Evolutionary conservation across 1,140 invertebrate species (phyloP), one percentile per base, ranked within the genome.

Genomic region (Papilio glaucus): DNA sequence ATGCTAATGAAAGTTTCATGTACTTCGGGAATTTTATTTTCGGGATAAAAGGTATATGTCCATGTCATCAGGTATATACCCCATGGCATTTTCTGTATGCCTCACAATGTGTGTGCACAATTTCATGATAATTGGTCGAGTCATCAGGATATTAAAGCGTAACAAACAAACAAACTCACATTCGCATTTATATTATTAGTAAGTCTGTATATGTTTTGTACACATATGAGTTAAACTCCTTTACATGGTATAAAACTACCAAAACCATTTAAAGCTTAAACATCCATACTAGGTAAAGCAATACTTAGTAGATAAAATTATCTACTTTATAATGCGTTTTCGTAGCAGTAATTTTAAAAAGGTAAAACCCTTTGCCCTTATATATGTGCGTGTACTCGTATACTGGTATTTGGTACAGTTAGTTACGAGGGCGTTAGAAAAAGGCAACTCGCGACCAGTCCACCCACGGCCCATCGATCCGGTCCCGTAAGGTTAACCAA

Each of bases 371-470:
- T 65, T 18, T 65, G 15, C 37, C 37, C 62, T 65, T 63, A 39
- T 37, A 62, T 0, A 24, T 7, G 29, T 5, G 18, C 45, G 15
- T 53, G 45, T 18, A 53, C 15, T 53, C 3, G n/a, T 65, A 37
- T 65, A 62, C 45, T 68, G 73, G 60, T 61, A 84, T 85, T 82
- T 77, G 63, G 71, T 84, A 88, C 88, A 89, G 87, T 89, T 89
- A 88, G 72, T 45, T 61, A 85, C 71, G 84, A 74, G 80, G 85
- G 85, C 88, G 87, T 88, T 82, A 85, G 83, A 88, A 87, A 90
- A 90, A 89, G 77, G 63, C 62, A 77, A 73, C 72, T 61, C 72
- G 80, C 63, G 82, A 88, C 88, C 79, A 75, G 88, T 90, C 82
- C 88, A 85, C 88, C 88, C 87, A 90, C 87, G 85, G 77, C 18